Conservation (phyloP, 2,113 vertebrate species). For the Uropsilus gracilis region DNA sequence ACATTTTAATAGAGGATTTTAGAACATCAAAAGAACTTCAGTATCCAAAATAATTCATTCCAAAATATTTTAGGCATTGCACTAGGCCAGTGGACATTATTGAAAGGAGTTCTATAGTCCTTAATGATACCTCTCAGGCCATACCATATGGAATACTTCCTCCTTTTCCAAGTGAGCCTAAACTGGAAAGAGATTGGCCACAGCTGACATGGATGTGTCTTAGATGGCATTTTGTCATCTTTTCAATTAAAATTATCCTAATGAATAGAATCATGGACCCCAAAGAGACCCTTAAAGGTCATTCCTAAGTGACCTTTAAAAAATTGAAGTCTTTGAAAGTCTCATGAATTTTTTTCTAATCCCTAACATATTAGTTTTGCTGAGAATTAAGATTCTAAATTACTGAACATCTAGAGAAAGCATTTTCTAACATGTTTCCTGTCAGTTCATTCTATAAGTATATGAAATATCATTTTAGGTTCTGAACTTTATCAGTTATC, state of each 20-base stretch:
- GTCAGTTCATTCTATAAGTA: constrained; percentile 37
- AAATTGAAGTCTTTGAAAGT: constrained; percentile 14
- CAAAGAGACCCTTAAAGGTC: not conserved
- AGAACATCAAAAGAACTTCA: constrained; percentile 41
- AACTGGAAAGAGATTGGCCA: not conserved
- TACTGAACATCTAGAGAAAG: not conserved
- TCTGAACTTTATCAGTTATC: not conserved
- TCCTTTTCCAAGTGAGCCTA: not conserved
- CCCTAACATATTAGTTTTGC: not conserved
- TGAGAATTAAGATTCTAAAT: constrained; percentile 31
- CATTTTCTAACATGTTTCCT: constrained; percentile 52
- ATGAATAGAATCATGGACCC: not conserved
- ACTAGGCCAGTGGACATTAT: not conserved
- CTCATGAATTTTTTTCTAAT: not conserved
- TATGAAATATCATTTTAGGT: not conserved
- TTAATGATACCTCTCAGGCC: not conserved
- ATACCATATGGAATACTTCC: not conserved
- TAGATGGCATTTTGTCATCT: not conserved
- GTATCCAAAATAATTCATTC: not conserved
- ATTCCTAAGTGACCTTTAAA: constrained; percentile 7
- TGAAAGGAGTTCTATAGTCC: not conserved
- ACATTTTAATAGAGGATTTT: constrained; percentile 44
- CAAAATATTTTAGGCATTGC: constrained; percentile 6
- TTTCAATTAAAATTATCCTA: not conserved
- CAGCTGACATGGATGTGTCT: not conserved